These are phyloP conservation scores for Raja brachyura DNA, from an alignment of 2,113 vertebrate species.

Conservation along the genomic window DNA sequence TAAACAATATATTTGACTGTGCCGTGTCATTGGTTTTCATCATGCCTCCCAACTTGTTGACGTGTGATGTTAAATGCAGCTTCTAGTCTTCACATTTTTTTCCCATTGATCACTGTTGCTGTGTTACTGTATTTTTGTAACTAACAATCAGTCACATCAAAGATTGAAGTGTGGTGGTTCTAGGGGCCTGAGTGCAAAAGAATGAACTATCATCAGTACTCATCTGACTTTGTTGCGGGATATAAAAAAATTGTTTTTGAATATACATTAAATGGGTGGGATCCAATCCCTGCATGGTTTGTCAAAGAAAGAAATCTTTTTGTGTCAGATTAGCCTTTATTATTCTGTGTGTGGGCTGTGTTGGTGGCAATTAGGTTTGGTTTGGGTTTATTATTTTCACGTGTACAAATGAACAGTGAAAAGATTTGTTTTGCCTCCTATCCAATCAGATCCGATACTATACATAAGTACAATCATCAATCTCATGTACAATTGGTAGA, in stretches of 20 bases:
- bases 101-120: neutral
- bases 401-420: no score
- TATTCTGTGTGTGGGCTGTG: neutral
- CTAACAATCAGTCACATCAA: neutral
- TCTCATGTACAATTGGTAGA: no score
- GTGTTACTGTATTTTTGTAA: constrained; percentile 1
- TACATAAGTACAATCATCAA: no score
- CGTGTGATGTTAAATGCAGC: neutral
- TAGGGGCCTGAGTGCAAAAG: neutral
- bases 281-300: neutral
- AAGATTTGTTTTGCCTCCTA: no score
- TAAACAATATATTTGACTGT: neutral
- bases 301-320: neutral
- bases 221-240: neutral
- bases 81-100: neutral
- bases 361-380: neutral
- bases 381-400: no score
- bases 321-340: neutral
- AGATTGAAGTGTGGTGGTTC: neutral
- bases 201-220: neutral
- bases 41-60: neutral
- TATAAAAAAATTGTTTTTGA: neutral
- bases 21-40: neutral
- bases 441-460: no score
- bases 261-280: neutral